Evolutionary conservation across 2,888 invertebrate genomes (phyloP).

Genomic region (Drosophila subsilvestris): DNA sequence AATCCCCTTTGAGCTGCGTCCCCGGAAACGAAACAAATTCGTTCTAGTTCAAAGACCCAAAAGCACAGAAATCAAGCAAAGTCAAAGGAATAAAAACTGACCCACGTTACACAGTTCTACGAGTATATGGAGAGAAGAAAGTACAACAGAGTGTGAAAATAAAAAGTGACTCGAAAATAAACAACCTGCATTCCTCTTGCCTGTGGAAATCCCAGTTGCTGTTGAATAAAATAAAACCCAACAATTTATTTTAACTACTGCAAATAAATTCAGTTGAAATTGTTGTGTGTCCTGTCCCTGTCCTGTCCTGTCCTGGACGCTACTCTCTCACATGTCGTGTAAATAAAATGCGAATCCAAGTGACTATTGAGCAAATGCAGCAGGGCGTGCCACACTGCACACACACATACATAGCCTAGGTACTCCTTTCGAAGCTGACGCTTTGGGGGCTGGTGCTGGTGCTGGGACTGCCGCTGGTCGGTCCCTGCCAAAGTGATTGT

Average conservation of each 20-base stretch:
- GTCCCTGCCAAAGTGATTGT: constrained; percentile 75
- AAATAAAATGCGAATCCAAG: constrained; percentile 72
- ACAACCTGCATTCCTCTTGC: background rate
- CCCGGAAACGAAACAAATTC: constrained; percentile 31
- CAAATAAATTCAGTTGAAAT: constrained; percentile 73
- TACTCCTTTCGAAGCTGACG: constrained; percentile 6
- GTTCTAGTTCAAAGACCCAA: constrained; percentile 47
- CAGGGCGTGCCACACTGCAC: constrained; percentile 30
- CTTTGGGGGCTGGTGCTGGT: background rate
- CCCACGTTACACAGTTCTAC: background rate
- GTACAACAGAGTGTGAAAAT: constrained; percentile 44
- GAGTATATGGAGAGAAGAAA: background rate
- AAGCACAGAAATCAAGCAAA: constrained; percentile 48
- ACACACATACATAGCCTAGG: background rate
- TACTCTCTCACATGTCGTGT: constrained; percentile 72
- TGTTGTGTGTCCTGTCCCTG: constrained; percentile 38
- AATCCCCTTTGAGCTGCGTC: constrained; percentile 29
- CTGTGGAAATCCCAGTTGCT: constrained; percentile 53
- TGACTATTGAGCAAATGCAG: constrained; percentile 68
- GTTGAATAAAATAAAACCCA: constrained; percentile 71
- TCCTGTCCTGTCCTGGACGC: constrained; percentile 19
- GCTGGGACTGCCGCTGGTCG: constrained; percentile 7
- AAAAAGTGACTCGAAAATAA: constrained; percentile 28
- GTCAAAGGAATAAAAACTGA: background rate
- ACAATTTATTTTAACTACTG: constrained; percentile 71